Evolutionary conservation across 2,888 invertebrate species (phyloP), one percentile per base, ranked within the genome.

Genomic region (Xestia xanthographa): DNA sequence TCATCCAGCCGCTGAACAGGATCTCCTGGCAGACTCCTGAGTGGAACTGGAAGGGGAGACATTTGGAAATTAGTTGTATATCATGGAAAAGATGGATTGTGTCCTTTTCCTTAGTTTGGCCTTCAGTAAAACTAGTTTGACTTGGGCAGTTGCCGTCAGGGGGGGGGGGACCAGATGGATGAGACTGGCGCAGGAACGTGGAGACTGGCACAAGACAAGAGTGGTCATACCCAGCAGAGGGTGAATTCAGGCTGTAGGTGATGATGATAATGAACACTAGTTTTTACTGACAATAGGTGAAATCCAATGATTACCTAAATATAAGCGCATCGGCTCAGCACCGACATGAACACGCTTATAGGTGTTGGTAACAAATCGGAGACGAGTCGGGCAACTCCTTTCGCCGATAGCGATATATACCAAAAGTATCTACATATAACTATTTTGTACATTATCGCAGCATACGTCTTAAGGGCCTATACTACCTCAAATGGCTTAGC

Each of bases 1-100:
- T 98, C 90, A 97, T 97, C 99, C 99, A 99, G 62, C 97, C 97
- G 70, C 97, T 97, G 97, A 99, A 99, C 58, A 99, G 97, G 88
- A 99, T 98, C 70, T 97, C 97, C 89, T 98, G 98, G 83, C 97
- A 97, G 73, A 97, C 97, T n/a, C 98, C 98, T 62, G 97, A 97
- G 94, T 98, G 98, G 93, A 99, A 99, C 97, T 98, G 96, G 95
- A 98, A 94, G 5, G 60, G 17, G 1, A 12, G 11, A 75, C 63
- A 38, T 14, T 38, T 2, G 14, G 0, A 2, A n/a, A 63, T 77
- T 20, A 63, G 29, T 43, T 29, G 5, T 14, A 48, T 48, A 1
- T 26, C 26, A 6, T 41, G 14, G 14, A n/a, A 41, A n/a, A 62
- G n/a, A 62, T 41, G n/a, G 41, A n/a, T 41, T 14, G 22, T 63